Base-by-base conservation (phyloP, 2,888 invertebrate species). In the Odontocolon sp. region DNA sequence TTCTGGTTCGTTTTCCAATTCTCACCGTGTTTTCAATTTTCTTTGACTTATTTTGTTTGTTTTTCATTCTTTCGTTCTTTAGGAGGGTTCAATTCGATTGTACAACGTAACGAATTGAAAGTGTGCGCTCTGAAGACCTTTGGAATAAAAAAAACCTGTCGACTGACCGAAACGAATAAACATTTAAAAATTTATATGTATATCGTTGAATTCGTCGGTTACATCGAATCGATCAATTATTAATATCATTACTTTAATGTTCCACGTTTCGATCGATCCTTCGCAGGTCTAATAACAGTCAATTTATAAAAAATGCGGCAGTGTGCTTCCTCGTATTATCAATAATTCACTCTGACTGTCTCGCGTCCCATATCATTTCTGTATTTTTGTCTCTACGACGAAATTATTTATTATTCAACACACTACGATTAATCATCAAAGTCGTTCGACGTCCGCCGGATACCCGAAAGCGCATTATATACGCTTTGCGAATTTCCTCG, bases 281-380 rank as follows among this genome's bases (percentile, higher is more conserved):
- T 57, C 64, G 61, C 79, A 81, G 70, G 76, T 79, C 71, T 80
- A 82, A 83, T 79, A 87, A 86, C 82, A 84, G 82, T 87, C 80
- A 84, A 85, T 82, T 85, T 83, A 86, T 85, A 79, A 87, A 87
- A 87, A 87, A 85, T 86, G 84, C 84, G 87, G 87, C 87, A 88
- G 88, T 88, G 88, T 85, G 84, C 84, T 86, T 81, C 61, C 76
- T 82, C 79, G 82, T 85, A 84, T 83, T 81, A 81, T 83, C 78
- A 70, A 83, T 82, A 79, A 83, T 82, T 77, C 50, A 42, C 33
- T 52, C 21, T 78, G 54, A 72, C 77, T 68, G 72, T 68, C 72
- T 72, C 57, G 42, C 67, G 63, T 72, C 38, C 67, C 56, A 80
- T 66, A 63, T 72, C 79, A 77, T 66, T 59, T 42, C 8, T n/a